Evolutionary conservation across 2,888 invertebrate genomes (phyloP).

Genomic region (Ectropis crepuscularia): DNA sequence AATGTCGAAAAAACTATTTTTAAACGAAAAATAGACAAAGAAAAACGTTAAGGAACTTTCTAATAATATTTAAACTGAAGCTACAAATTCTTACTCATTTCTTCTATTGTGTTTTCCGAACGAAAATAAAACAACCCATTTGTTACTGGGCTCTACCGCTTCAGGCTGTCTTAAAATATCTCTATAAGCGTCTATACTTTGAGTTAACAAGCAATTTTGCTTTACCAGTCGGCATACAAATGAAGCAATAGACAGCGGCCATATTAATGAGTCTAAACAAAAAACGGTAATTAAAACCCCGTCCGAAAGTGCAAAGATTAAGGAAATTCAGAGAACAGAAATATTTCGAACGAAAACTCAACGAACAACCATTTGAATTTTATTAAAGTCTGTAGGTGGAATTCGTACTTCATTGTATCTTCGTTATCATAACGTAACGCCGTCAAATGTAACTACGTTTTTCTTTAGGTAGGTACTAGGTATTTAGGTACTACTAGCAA

Average conservation of each 20-base stretch:
- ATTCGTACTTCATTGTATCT: too few relatives aligned
- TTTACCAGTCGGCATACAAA: slow-evolving; percentile 41
- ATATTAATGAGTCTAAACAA: slow-evolving; percentile 51
- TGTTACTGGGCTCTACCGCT: slow-evolving; percentile 3
- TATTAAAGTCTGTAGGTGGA: too few relatives aligned
- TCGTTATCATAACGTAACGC: too few relatives aligned
- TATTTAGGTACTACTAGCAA: too few relatives aligned
- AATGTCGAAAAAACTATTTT: too few relatives aligned
- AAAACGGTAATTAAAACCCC: slow-evolving; percentile 50
- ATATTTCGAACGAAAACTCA: too few relatives aligned
- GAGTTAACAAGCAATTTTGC: slow-evolving; percentile 31
- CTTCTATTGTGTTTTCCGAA: neutral
- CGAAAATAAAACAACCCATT: slow-evolving; percentile 3
- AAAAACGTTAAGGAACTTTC: too few relatives aligned
- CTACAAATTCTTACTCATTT: neutral
- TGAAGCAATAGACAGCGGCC: slow-evolving; percentile 46
- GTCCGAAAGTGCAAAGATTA: slow-evolving; percentile 32
- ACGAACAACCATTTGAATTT: too few relatives aligned
- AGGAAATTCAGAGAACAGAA: slow-evolving; percentile 4
- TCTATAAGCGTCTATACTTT: slow-evolving; percentile 6
- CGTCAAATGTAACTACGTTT: too few relatives aligned
- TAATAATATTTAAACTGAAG: too few relatives aligned
- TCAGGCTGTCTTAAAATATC: slow-evolving; percentile 6
- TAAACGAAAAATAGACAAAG: too few relatives aligned
- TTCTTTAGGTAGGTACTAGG: too few relatives aligned